Evolutionary conservation across 2,888 invertebrate genomes (phyloP).

Genomic region (Scaptomyza parva): DNA sequence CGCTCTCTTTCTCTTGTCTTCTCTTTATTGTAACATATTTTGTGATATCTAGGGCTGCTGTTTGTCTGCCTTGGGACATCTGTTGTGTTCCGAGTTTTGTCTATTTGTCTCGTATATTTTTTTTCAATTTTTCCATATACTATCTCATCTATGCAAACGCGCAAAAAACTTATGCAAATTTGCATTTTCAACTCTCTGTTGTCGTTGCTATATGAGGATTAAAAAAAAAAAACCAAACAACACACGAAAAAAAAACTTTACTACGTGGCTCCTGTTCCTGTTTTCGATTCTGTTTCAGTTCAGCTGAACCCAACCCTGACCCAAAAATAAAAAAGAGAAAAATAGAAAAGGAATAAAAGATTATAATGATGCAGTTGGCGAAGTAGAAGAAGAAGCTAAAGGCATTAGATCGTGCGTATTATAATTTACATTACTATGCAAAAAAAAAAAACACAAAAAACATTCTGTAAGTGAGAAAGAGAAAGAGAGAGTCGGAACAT

Average conservation of each 20-base stretch:
- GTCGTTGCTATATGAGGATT: conserved; percentile 60
- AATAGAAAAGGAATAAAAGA: conserved; percentile 54
- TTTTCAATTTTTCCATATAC: conserved; percentile 36
- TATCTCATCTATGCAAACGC: conserved; percentile 35
- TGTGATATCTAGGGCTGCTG: conserved; percentile 15
- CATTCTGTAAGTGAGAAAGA: background rate
- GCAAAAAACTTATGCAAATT: conserved; percentile 75
- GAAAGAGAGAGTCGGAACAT: conserved; percentile 35
- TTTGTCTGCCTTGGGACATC: conserved; percentile 36
- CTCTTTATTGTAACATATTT: conserved; percentile 1
- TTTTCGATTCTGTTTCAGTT: conserved; percentile 29
- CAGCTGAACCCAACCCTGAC: conserved; percentile 58
- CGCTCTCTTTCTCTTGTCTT: too few relatives aligned
- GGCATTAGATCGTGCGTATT: conserved; percentile 53
- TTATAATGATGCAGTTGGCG: conserved; percentile 64
- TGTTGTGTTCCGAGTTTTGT: conserved; percentile 31
- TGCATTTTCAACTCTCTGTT: conserved; percentile 50
- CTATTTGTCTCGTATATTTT: background rate
- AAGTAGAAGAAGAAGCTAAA: conserved; percentile 34
- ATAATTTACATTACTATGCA: conserved; percentile 61
- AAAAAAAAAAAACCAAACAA: conserved; percentile 31
- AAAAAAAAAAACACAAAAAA: background rate
- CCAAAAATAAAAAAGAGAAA: too few relatives aligned
- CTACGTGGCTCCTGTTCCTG: conserved; percentile 42
- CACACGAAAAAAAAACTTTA: conserved; percentile 12